These are phyloP conservation scores for Acleris laterana DNA, from an alignment of 2,888 invertebrate genomes.

Conservation along the genomic window DNA sequence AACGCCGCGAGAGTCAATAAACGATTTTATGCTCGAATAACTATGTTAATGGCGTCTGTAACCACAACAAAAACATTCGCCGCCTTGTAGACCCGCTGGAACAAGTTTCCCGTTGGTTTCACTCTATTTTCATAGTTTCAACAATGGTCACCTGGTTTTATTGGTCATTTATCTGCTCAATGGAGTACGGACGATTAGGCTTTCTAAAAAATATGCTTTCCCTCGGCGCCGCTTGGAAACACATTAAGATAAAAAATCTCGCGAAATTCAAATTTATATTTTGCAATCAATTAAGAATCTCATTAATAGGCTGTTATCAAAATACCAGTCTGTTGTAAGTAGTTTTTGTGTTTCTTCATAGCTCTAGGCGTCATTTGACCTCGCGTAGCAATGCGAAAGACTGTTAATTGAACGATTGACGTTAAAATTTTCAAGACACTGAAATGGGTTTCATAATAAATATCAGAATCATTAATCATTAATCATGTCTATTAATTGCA, in stretches of 20 bases:
- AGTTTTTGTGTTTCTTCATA: neutral
- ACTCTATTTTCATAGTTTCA: conserved; percentile 27
- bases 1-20: conserved; percentile 63
- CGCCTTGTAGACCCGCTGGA: conserved; percentile 45
- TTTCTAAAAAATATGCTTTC: conserved; percentile 34
- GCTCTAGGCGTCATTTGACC: conserved; percentile 10
- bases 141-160: conserved; percentile 35
- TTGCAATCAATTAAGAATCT: neutral
- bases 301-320: neutral
- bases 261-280: neutral
- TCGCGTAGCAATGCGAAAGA: conserved; percentile 5
- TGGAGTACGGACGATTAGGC: conserved; percentile 35
- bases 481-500: conserved; percentile 11
- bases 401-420: conserved; percentile 27
- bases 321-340: neutral
- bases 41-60: conserved; percentile 66
- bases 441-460: conserved; percentile 19
- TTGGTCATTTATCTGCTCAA: conserved; percentile 33
- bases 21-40: conserved; percentile 73
- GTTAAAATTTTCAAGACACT: conserved; percentile 25
- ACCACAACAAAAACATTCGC: conserved; percentile 64
- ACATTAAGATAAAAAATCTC: conserved; percentile 17
- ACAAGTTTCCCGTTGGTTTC: conserved; percentile 17
- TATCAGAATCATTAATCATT: conserved; percentile 28
- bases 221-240: conserved; percentile 12